Base-by-base conservation (phyloP, 2,888 invertebrate genomes). In the Mythimna ferrago region DNA sequence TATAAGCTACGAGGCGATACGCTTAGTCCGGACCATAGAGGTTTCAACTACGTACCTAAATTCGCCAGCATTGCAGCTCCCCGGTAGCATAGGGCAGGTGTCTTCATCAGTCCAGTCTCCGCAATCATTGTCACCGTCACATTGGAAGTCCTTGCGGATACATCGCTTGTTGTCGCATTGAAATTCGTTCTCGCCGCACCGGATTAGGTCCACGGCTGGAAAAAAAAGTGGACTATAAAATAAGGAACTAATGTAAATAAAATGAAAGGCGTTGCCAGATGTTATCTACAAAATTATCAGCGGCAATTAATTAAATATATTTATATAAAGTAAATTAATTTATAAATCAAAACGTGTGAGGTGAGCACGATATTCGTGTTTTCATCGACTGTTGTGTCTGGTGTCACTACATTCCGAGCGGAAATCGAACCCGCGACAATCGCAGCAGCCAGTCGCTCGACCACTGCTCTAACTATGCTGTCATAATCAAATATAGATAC, bases 101-200 rank as follows among this genome's bases (percentile, higher is more conserved):
- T 98, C 97, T 89, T 98, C 98, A 88, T 98, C 98, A 69, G 98
- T 98, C 97, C 98, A 98, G 89, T 99, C 98, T 0, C 98, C 98
- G 87, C 98, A 98, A 89, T 99, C 98, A 88, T 98, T 98, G 88
- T 98, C 98, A 0, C 98, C 98, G 85, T 99, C 98, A 89, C 98
- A 98, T 78, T 97, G 97, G 89, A 98, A 98, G 75, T 97, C 97
- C 85, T 97, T 97, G 56, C 97, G 96, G 62, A 98, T 97, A 91
- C 98, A 99, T 71, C 97, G 97, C 44, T 97, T 97, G 88, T 97
- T 97, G 73, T 97, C 94, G 88, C 98, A 98, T 91, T 97, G 97
- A 81, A 98, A 98, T 89, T 98, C 98, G 11, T 97, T 97, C 76
- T 98, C 97, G 19, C 97, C 97, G 88, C 98, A 98, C 61, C 97